A percentile compares a stretch with the other conserved stretches of the same genome.
These are phyloP conservation scores for Micrasema longulum DNA, from an alignment of 1,140 invertebrate genomes.

Conservation along the genomic window DNA sequence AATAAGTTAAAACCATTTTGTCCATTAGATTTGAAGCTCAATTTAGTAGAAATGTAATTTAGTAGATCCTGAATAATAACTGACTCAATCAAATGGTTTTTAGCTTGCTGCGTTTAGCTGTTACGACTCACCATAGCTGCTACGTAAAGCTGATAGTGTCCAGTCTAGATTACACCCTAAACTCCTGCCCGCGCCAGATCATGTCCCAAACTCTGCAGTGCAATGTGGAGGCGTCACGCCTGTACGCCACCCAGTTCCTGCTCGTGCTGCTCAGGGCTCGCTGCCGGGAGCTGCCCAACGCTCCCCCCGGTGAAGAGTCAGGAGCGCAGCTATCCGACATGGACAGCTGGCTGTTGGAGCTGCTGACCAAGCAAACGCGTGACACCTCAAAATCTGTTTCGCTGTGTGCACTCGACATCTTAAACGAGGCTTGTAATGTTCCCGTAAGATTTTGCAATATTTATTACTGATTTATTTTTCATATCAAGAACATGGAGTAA, in stretches of 20 bases:
- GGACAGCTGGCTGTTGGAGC: slow-evolving; percentile 84
- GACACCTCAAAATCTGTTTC: slow-evolving; percentile 83
- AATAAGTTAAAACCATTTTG: too few species aligned
- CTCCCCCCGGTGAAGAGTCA: too few species aligned
- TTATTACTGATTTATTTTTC: too few species aligned
- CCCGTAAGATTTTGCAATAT: slow-evolving; percentile 66
- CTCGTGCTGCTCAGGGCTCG: slow-evolving; percentile 84
- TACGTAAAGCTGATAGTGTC: slow-evolving; percentile 94
- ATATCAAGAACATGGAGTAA: too few species aligned
- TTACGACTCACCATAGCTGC: slow-evolving; percentile 87
- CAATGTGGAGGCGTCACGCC: slow-evolving; percentile 78
- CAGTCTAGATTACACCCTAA: slow-evolving; percentile 85
- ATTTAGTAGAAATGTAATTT: too few species aligned
- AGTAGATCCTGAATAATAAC: too few species aligned
- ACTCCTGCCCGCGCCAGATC: slow-evolving; percentile 79
- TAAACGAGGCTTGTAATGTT: slow-evolving; percentile 94
- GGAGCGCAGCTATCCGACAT: slow-evolving; percentile 63
- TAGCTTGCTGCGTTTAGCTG: slow-evolving; percentile 83
- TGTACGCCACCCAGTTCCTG: slow-evolving; percentile 92
- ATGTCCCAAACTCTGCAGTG: slow-evolving; percentile 76
- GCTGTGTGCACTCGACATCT: slow-evolving; percentile 80
- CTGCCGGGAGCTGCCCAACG: slow-evolving; percentile 56
- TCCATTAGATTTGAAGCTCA: too few species aligned
- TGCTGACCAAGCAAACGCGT: slow-evolving; percentile 84
- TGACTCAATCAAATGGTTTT: slow-evolving; percentile 38